Conservation (phyloP, 1,140 invertebrate genomes). For the Drosophila guanche region DNA sequence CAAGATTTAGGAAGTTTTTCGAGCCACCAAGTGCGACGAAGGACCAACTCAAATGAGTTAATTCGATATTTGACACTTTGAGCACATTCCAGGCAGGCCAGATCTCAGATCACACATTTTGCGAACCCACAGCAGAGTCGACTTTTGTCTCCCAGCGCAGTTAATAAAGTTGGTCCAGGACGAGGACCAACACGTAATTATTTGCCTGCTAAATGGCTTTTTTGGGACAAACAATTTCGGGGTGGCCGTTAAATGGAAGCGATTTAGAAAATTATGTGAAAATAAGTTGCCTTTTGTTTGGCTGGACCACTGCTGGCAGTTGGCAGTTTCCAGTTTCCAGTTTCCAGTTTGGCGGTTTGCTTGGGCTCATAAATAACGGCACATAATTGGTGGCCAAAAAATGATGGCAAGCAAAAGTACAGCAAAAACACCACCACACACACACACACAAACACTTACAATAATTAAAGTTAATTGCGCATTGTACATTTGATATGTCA, state of each 20-base stretch:
- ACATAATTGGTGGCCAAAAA: slow-evolving; percentile 54
- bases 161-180: slow-evolving; percentile 70
- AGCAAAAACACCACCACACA: slow-evolving; percentile 13
- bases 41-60: slow-evolving; percentile 68
- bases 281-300: slow-evolving; percentile 71
- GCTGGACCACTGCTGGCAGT: slow-evolving; percentile 23
- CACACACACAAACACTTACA: slow-evolving; percentile 32
- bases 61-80: slow-evolving; percentile 82
- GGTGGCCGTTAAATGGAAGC: slow-evolving; percentile 62
- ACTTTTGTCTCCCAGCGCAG: slow-evolving; percentile 54
- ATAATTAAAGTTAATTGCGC: slow-evolving; percentile 77
- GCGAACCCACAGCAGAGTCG: background rate
- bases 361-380: slow-evolving; percentile 59
- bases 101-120: slow-evolving; percentile 7
- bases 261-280: slow-evolving; percentile 77
- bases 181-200: slow-evolving; percentile 50
- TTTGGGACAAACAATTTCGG: slow-evolving; percentile 53
- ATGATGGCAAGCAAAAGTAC: slow-evolving; percentile 34
- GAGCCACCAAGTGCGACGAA: slow-evolving; percentile 5
- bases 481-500: slow-evolving; percentile 62
- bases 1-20: slow-evolving; percentile 70
- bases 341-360: slow-evolving; percentile 42
- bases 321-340: slow-evolving; percentile 20
- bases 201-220: slow-evolving; percentile 77
- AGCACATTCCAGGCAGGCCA: slow-evolving; percentile 52